These are phyloP conservation scores for Hylaeus volcanicus DNA, from an alignment of 1,140 invertebrate genomes.

Conservation along the genomic window DNA sequence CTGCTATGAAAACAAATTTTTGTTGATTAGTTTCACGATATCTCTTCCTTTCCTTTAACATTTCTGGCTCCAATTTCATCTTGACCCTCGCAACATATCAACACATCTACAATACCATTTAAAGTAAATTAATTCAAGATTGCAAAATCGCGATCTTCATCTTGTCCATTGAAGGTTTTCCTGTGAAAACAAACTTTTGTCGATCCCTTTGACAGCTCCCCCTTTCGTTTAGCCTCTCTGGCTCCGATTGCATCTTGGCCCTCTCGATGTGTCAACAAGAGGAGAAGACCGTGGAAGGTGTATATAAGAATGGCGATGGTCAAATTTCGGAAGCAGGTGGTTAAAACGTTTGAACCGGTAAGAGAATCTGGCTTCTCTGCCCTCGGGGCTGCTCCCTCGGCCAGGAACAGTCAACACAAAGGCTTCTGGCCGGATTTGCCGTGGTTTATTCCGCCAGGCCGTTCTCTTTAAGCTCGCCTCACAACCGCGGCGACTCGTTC, in stretches of 20 bases:
- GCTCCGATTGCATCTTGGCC: constrained; percentile 36
- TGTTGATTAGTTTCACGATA: no score
- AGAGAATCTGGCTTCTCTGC: constrained; percentile 59
- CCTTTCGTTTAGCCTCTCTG: not conserved
- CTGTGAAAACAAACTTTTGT: not conserved
- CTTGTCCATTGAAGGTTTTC: no score
- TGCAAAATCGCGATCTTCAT: no score
- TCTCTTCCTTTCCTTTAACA: no score
- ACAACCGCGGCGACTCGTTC: not conserved
- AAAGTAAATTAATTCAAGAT: no score
- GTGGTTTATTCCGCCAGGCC: constrained; percentile 31
- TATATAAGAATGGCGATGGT: constrained; percentile 48
- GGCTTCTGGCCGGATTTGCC: constrained; percentile 36
- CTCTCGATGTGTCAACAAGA: constrained; percentile 11
- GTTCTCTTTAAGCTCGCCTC: constrained; percentile 41
- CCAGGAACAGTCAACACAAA: constrained; percentile 51
- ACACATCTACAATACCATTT: no score
- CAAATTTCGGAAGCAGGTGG: constrained; percentile 77
- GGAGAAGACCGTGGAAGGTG: constrained; percentile 50
- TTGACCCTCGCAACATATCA: no score
- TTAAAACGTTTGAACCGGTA: constrained; percentile 65
- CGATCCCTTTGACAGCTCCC: not conserved
- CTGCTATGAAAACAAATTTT: no score
- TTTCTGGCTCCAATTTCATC: no score
- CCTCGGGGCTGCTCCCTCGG: constrained; percentile 40